Evolutionary conservation across 2,113 vertebrate species (phyloP).

Genomic region (Cromileptes altivelis): DNA sequence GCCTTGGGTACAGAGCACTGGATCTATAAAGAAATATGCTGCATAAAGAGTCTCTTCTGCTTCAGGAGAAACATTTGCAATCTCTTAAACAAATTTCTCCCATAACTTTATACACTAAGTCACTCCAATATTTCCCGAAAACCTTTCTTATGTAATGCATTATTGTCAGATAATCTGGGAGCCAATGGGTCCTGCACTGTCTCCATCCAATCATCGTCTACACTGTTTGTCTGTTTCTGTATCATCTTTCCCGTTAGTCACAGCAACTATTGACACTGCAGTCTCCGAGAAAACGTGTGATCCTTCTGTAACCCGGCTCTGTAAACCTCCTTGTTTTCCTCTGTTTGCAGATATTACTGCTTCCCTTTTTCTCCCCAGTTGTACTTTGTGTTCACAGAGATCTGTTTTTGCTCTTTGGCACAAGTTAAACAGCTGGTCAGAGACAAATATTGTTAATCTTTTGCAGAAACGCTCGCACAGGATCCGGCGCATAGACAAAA

Average conservation of each 20-base stretch:
- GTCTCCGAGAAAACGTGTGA: neutral
- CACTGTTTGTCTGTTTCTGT: conserved; percentile 5
- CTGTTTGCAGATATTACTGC: neutral
- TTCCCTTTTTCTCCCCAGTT: neutral
- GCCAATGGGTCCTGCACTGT: neutral
- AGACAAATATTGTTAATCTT: neutral
- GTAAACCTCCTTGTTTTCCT: neutral
- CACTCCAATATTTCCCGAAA: neutral
- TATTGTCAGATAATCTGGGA: neutral
- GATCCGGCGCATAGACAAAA: neutral
- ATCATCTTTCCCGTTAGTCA: conserved; percentile 1
- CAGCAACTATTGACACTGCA: conserved; percentile 9
- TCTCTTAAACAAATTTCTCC: neutral
- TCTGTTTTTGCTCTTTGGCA: neutral
- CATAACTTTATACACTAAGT: neutral
- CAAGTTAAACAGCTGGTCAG: neutral
- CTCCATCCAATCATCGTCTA: conserved; percentile 9
- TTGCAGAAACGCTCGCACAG: neutral
- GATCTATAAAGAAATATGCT: neutral
- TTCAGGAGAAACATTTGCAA: neutral
- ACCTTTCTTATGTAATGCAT: neutral
- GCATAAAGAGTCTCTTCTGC: neutral
- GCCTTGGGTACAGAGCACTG: neutral
- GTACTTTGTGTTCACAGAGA: neutral
- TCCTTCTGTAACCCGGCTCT: neutral